Evolutionary conservation across 2,888 invertebrate species (phyloP), one percentile per base, ranked within the genome.

Genomic region (Drosophila kuntzei): DNA sequence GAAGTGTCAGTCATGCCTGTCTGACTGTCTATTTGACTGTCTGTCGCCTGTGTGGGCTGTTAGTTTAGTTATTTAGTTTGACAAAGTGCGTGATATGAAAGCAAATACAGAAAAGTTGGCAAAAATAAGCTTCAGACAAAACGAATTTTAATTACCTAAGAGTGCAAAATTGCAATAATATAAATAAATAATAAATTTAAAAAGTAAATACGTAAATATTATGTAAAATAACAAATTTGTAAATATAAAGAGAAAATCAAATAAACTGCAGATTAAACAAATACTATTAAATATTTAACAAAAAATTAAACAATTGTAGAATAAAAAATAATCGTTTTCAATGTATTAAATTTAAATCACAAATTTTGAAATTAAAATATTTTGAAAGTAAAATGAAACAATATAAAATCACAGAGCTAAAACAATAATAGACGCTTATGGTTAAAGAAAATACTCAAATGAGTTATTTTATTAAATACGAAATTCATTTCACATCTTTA

Each of bases 21-120:
- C 57, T 32, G n/a, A 14, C 25, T 54, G 25, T 27, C 34, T 27
- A 4, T 36, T 22, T 7, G 25, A 47, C 32, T 63, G 47, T 20
- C 37, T 14, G 9, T 39, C 27, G 25, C 12, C 46, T 57, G 22
- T 47, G 18, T 61, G 53, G 14, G 9, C 14, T 66, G 49, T 43
- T 49, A 39, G 36, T 16, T 69, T 27, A 62, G 49, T 46, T 61
- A 22, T 61, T 72, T 39, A 29, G 46, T 29, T 55, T 53, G 36
- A 7, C 47, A 49, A 46, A 69, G 57, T 75, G 80, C 75, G 75
- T 75, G 75, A 75, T 76, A 12, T 25, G 55, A 12, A 39, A 25
- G 55, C 14, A 16, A 54, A 14, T 9, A 12, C 12, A 32, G 39
- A 43, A 22, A 57, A 44, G 47, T 60, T 25, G 20, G 27, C n/a